Conservation (phyloP, 2,113 vertebrate species). For the Cheirogaleus medius region DNA sequence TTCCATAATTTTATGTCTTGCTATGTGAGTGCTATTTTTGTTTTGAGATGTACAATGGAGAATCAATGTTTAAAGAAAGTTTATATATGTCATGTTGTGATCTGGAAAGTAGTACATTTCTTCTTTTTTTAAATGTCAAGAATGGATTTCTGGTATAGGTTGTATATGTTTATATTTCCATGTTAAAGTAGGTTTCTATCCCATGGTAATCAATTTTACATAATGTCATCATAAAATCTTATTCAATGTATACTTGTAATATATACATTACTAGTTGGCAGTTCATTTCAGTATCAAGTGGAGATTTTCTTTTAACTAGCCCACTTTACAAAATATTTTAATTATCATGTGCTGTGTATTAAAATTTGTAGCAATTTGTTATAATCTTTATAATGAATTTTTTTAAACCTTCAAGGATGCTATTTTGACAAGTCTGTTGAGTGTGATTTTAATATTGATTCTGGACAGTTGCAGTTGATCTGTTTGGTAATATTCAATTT, state of each 20-base stretch:
- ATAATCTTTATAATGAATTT: constrained; percentile 57
- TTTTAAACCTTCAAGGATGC: constrained; percentile 47
- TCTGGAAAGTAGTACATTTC: neutral
- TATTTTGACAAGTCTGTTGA: constrained; percentile 36
- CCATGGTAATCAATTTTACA: constrained; percentile 1
- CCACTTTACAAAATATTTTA: constrained; percentile 75
- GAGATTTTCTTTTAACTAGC: constrained; percentile 78
- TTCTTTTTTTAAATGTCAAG: neutral
- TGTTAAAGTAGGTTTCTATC: neutral
- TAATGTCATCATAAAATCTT: neutral
- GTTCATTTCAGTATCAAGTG: constrained; percentile 67
- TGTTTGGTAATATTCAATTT: constrained; percentile 63
- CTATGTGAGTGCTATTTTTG: constrained; percentile 51
- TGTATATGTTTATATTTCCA: constrained; percentile 38
- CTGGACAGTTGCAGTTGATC: neutral
- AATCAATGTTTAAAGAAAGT: constrained; percentile 59
- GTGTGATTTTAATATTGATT: constrained; percentile 59
- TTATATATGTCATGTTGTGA: constrained; percentile 1
- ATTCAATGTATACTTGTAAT: constrained; percentile 45
- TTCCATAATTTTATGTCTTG: constrained; percentile 53
- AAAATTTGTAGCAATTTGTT: constrained; percentile 67
- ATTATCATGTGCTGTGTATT: constrained; percentile 75
- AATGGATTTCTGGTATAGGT: neutral
- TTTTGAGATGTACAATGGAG: constrained; percentile 37
- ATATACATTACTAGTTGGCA: constrained; percentile 73